Evolutionary conservation across 1,140 invertebrate species (phyloP).

Genomic region (Hylaeus anthracinus): DNA sequence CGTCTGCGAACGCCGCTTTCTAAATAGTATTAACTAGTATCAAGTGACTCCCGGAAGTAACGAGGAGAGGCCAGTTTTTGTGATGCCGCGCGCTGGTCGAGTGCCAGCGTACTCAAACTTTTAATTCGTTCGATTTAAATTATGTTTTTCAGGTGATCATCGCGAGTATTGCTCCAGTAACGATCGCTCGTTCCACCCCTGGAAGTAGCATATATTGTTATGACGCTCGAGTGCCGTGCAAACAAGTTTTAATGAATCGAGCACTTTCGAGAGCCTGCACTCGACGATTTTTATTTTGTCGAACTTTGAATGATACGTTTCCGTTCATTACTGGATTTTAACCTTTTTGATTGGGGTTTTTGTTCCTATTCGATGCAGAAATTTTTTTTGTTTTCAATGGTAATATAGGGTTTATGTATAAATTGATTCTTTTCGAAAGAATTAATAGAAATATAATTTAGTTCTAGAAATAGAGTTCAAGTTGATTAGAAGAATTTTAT

Average conservation of each 20-base stretch:
- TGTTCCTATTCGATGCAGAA: too few species aligned
- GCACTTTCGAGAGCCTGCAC: too few species aligned
- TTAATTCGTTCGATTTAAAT: neutral
- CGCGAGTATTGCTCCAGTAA: neutral
- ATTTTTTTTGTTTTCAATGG: too few species aligned
- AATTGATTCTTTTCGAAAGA: too few species aligned
- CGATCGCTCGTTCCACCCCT: neutral
- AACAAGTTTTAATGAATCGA: neutral
- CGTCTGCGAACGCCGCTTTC: conserved; percentile 1
- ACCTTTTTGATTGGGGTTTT: too few species aligned
- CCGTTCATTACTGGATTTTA: too few species aligned
- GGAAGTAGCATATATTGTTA: neutral
- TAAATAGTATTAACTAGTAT: neutral
- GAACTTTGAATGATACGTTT: too few species aligned
- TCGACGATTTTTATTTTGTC: too few species aligned
- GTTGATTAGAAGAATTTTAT: too few species aligned
- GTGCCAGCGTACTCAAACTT: conserved; percentile 1
- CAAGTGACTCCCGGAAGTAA: neutral
- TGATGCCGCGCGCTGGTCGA: neutral
- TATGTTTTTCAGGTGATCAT: neutral
- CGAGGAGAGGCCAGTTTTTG: conserved; percentile 15
- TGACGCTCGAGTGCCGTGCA: neutral
- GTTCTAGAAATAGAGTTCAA: too few species aligned
- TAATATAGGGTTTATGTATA: too few species aligned
- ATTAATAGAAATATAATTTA: too few species aligned